These are phyloP conservation scores for Leucophora obtusa DNA, from an alignment of 2,888 invertebrate species.

Conservation along the genomic window DNA sequence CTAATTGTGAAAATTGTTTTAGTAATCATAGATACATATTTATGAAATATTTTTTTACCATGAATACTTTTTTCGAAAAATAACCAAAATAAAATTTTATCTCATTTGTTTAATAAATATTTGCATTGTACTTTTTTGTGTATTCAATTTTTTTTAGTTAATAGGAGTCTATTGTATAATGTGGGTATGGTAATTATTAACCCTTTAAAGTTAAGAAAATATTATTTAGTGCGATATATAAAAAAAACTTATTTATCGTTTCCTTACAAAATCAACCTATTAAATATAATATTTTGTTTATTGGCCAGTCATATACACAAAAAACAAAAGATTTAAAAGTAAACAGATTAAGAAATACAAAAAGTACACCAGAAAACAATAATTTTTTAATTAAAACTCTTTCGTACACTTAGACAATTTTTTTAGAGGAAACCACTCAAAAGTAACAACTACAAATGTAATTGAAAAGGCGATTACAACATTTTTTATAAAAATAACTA, in stretches of 20 bases:
- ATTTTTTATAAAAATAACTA: no score
- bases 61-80: conserved; percentile 8
- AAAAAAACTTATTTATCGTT: not conserved
- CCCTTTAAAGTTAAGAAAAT: not conserved
- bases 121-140: conserved; percentile 44
- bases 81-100: conserved; percentile 47
- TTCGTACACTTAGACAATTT: no score
- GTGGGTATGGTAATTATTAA: conserved; percentile 37
- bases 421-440: no score
- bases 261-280: not conserved
- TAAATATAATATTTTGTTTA: not conserved
- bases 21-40: conserved; percentile 14
- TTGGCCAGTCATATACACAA: conserved; percentile 17
- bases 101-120: conserved; percentile 62
- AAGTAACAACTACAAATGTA: no score
- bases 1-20: conserved; percentile 63
- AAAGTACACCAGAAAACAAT: no score
- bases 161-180: not conserved
- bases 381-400: no score
- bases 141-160: conserved; percentile 28
- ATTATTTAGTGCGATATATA: not conserved
- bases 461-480: no score
- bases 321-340: conserved; percentile 26
- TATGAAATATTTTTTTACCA: conserved; percentile 19
- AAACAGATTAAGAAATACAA: conserved; percentile 30